These are phyloP conservation scores for Pseudocheirus occidentalis DNA, from an alignment of 2,797 vertebrate genomes.

Conservation along the genomic window DNA sequence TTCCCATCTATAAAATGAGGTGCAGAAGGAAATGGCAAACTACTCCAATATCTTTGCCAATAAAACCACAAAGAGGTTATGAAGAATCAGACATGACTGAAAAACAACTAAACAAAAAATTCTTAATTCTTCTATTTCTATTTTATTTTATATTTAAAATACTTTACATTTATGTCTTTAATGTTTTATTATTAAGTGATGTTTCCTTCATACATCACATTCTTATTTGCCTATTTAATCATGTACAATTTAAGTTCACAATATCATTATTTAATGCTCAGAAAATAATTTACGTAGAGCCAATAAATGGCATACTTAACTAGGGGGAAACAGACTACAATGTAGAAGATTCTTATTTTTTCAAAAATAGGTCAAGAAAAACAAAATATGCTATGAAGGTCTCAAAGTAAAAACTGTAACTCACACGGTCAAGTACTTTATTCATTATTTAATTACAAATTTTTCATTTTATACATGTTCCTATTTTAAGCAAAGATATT, in stretches of 20 bases:
- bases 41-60: background rate
- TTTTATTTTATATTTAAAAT: too few relatives aligned
- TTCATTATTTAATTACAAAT: constrained; percentile 24
- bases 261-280: background rate
- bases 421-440: background rate
- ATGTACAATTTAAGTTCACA: background rate
- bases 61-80: background rate
- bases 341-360: background rate
- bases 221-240: background rate
- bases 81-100: too few relatives aligned
- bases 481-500: constrained; percentile 59
- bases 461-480: constrained; percentile 51
- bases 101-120: too few relatives aligned
- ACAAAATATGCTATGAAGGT: background rate
- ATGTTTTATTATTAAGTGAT: background rate
- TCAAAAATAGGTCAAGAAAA: background rate
- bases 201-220: background rate
- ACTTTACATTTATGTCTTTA: too few relatives aligned
- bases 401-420: background rate
- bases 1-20: background rate
- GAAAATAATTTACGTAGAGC: constrained; percentile 1
- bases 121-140: too few relatives aligned
- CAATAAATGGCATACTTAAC: background rate
- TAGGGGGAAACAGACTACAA: background rate
- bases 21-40: background rate